phyloP scores from a whole-genome alignment of 2,113 vertebrate species.

The Prolemur simus region DNA sequence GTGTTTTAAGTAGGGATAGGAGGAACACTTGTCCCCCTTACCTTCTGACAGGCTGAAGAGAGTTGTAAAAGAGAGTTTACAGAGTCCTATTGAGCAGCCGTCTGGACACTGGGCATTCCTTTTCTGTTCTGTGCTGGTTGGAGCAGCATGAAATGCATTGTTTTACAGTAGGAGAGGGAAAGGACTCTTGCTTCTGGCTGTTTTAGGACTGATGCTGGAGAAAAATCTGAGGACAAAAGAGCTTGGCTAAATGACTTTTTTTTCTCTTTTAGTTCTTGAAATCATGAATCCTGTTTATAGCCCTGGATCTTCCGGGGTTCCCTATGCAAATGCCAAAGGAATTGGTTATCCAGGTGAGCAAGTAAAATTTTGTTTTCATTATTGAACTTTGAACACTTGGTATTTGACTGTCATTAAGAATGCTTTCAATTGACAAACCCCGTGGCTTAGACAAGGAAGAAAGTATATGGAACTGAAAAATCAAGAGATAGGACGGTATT shows the following conservation, averaged over 20 bases:
- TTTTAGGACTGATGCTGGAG: neutral
- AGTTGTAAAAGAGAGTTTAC: neutral
- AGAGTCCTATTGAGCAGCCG: neutral
- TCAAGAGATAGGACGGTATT: neutral
- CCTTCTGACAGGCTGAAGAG: neutral
- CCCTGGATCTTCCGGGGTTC: conserved; percentile 97
- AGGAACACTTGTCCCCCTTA: neutral
- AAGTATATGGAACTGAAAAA: neutral
- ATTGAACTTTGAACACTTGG: neutral
- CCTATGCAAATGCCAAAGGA: conserved; percentile 97
- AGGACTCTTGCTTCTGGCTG: neutral
- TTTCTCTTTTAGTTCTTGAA: conserved; percentile 79
- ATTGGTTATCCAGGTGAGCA: conserved; percentile 95
- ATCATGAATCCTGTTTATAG: conserved; percentile 99
- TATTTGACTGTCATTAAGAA: neutral
- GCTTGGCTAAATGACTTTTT: conserved; percentile 57
- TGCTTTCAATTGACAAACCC: neutral
- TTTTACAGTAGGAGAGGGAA: neutral
- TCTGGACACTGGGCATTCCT: neutral
- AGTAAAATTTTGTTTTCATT: conserved; percentile 26
- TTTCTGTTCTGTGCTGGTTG: neutral
- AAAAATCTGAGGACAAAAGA: neutral
- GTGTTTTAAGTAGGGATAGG: neutral
- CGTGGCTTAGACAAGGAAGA: neutral
- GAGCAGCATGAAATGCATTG: neutral